Base-by-base conservation (phyloP, 35 echinoderm and acorn worm genomes). In the Stichopus chloronotus region DNA sequence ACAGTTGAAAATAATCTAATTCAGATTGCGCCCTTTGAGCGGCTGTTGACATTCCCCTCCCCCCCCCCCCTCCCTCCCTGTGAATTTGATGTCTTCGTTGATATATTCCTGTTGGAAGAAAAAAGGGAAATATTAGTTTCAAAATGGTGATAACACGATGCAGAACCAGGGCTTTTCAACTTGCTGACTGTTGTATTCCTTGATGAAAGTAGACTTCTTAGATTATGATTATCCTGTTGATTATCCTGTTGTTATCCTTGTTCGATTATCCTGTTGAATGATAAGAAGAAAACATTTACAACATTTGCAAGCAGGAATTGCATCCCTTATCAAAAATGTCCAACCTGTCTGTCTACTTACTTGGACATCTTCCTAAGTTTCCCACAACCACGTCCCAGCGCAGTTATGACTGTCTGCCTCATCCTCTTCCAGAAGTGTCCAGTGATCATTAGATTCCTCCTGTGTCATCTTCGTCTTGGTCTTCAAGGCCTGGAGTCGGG, bases 1-100 rank as follows among this genome's bases (percentile, higher is more conserved):
- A 91, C 22, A 91, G 65, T 57, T n/a, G 25, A 4, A 76, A 71
- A 24, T 30, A 88, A 68, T 88, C 86, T 22, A 88, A 1, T 25
- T 88, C 86, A 9, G 63, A 20, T 23, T 68, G 14, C 4, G 86
- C 86, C 59, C 25, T 24, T 52, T 25, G 9, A 21, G 86, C 86
- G 7, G 86, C 59, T 20, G 8, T 4, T 88, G 58, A 87, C 23
- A 87, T 8, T 19, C 43, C 20, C n/a, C 6, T 5, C 12, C 5
- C 58, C 58, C 58, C n/a, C 78, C 72, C 72, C 81, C 72, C 72
- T 19, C 8, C 30, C 21, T 9, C 0, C 25, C 21, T 0, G 1
- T 17, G 23, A 88, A 88, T 8, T 21, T 4, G 23, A 88, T 17
- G 4, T 88, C 8, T 69, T 88, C 63, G 21, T 88, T 88, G 86